A percentile compares a stretch with the other conserved stretches of the same genome.
These are phyloP conservation scores for Corythaeola cristata DNA, from an alignment of 2,113 vertebrate species.

Conservation along the genomic window DNA sequence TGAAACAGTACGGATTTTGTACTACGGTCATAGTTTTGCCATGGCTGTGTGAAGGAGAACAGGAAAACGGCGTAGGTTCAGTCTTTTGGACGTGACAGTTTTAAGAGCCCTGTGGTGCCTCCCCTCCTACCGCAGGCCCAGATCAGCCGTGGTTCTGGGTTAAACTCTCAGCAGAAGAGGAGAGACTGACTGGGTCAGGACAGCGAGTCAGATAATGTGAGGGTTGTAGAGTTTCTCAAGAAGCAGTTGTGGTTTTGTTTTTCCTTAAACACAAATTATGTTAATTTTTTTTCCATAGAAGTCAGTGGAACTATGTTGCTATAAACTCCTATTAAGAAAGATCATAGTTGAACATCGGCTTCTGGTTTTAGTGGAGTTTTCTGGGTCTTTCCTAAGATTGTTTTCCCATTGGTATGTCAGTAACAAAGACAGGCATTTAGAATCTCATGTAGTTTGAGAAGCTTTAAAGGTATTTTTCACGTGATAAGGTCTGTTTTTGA, in stretches of 20 bases:
- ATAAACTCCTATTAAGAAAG: neutral
- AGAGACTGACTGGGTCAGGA: neutral
- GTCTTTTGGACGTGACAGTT: neutral
- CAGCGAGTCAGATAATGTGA: neutral
- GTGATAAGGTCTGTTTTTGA: neutral
- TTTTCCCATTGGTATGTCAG: neutral
- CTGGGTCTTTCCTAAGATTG: neutral
- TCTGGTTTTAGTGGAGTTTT: neutral
- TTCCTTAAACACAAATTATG: neutral
- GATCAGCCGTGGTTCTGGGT: neutral
- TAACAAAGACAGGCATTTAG: neutral
- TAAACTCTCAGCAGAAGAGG: neutral
- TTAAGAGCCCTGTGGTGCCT: neutral
- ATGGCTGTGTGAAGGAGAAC: neutral
- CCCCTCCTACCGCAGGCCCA: neutral
- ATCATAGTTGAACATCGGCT: neutral
- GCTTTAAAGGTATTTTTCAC: neutral
- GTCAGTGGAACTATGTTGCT: neutral
- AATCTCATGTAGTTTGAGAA: neutral
- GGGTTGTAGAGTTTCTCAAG: neutral
- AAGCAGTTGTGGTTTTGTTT: neutral
- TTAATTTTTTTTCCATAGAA: neutral
- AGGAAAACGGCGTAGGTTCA: neutral
- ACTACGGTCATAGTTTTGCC: neutral
- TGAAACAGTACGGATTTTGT: neutral